Evolutionary conservation across 2,888 invertebrate genomes (phyloP), one percentile per base, ranked within the genome.

Genomic region (Hypena proboscidalis): DNA sequence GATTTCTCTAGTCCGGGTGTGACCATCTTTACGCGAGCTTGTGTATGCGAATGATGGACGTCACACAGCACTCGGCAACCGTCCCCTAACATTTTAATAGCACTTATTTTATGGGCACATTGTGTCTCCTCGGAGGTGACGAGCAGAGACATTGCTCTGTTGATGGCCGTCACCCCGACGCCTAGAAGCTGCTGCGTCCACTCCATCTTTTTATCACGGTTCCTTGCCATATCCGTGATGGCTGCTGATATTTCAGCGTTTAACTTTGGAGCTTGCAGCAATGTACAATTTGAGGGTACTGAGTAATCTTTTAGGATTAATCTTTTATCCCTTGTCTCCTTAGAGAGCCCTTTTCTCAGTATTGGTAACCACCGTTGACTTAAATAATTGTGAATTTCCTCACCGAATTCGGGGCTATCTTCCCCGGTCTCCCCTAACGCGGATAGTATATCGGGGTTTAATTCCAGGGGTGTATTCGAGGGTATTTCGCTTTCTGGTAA

Each of bases 211-310:
- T 55, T 55, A 10, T 55, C 50, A 0, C 54, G 50, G 3, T 13
- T 14, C n/a, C 53, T 21, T 0, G 22, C 42, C 4, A 33, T 9
- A 1, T 55, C 56, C 0, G 54, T 17, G 1, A 48, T 21, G 0
- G 55, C 49, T 0, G 51, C 51, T 2, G 42, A 36, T 3, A 52
- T 54, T 8, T 60, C 50, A 0, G 42, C 34, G 15, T 60, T 60
- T 4, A 57, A 10, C 15, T 44, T 53, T 6, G 55, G 57, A 0
- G 60, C 42, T 22, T 60, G 54, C 9, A 60, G 19, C 7, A 60
- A 13, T 7, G 7, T 39, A 30, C 57, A 57, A 10, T 57, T 58
- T 0, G 11, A 31, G 0, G 61, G 61, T 2, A 54, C 25, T 0
- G 43, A 21, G 8, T 53, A 41, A 6, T 52, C 38, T 29, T 50